phyloP scores from a whole-genome alignment of 1,140 invertebrate species.

The Penaeus indicus region DNA sequence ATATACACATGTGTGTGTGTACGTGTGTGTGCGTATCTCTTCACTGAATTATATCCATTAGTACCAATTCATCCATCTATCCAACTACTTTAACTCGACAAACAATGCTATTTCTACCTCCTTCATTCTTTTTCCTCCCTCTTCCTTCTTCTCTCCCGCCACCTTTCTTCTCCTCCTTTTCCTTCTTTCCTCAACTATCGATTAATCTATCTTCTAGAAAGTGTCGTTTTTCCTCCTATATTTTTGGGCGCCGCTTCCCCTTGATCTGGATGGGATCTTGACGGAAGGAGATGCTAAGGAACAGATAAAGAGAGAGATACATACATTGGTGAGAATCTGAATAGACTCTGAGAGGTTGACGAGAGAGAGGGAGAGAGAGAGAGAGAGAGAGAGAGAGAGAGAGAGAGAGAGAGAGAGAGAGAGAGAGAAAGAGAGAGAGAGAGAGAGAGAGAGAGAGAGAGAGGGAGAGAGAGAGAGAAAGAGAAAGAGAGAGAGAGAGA shows the following conservation, averaged over 20 bases:
- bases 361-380: neutral
- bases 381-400: neutral
- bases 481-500: neutral
- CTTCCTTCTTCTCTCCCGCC: neutral
- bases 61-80: too few relatives aligned
- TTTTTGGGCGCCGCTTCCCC: neutral
- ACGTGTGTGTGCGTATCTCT: neutral
- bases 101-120: slow-evolving; percentile 21
- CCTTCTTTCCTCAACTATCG: neutral
- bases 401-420: neutral
- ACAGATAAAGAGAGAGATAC: neutral
- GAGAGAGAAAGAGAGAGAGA: neutral
- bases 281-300: neutral
- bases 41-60: too few relatives aligned
- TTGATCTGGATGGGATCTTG: neutral
- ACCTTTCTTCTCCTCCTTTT: neutral
- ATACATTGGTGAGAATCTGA: neutral
- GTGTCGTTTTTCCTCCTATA: neutral
- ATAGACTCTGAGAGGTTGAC: neutral
- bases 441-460: neutral
- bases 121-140: neutral
- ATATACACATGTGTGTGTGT: slow-evolving; percentile 12
- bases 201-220: too few relatives aligned
- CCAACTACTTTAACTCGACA: too few relatives aligned
- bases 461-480: neutral